A percentile compares a stretch with the other conserved stretches of the same genome.
These are phyloP conservation scores for Aphidius colemani DNA, from an alignment of 2,888 invertebrate genomes.

Conservation along the genomic window DNA sequence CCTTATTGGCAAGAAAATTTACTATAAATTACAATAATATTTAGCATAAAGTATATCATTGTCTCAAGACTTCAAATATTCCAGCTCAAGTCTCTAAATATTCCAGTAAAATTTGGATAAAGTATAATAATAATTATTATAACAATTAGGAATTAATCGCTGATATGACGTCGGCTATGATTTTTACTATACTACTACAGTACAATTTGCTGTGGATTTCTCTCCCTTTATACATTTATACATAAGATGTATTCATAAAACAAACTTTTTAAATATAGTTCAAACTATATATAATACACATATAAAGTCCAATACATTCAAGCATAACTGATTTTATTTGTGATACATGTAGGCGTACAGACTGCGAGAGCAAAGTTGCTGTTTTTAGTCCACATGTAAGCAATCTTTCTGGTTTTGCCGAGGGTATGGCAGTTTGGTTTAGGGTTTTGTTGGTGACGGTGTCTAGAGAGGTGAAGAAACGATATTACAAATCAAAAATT, in stretches of 20 bases:
- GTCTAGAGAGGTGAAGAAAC: slow-evolving; percentile 44
- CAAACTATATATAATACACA: background rate
- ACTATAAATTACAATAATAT: too few species aligned
- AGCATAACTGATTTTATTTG: slow-evolving; percentile 13
- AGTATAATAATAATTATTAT: too few species aligned
- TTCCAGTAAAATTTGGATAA: too few species aligned
- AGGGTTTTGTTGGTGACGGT: slow-evolving; percentile 47
- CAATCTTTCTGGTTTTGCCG: slow-evolving; percentile 16
- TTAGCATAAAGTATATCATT: too few species aligned
- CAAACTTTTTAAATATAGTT: background rate
- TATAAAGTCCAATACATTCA: slow-evolving; percentile 4
- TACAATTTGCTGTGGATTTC: too few species aligned
- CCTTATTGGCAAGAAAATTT: too few species aligned
- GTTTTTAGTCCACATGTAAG: slow-evolving; percentile 11
- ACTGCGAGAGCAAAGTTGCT: slow-evolving; percentile 12
- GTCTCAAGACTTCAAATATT: too few species aligned
- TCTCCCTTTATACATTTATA: background rate
- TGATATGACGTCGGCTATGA: too few species aligned
- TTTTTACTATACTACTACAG: too few species aligned
- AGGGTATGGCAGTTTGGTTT: slow-evolving; percentile 30
- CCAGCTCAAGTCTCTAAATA: too few species aligned
- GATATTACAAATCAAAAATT: slow-evolving; percentile 30
- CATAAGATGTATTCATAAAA: too few species aligned
- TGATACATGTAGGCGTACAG: slow-evolving; percentile 19
- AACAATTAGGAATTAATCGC: too few species aligned